A percentile compares a stretch with the other conserved stretches of the same genome.
phyloP scores from a whole-genome alignment of 2,888 invertebrate genomes.

The Nymphalis c-album region DNA sequence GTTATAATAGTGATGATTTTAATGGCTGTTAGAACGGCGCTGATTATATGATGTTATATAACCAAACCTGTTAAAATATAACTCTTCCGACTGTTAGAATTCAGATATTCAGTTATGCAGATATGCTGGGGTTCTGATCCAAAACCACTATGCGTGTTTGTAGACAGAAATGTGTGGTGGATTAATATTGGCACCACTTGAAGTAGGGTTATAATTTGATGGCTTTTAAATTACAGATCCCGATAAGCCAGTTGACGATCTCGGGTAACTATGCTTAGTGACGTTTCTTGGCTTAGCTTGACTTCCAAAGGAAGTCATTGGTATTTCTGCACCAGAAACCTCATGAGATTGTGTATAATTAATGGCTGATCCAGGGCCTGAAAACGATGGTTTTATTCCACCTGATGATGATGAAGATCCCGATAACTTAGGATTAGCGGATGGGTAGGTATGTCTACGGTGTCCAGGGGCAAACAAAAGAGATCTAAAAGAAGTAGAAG shows the following conservation, averaged over 20 bases:
- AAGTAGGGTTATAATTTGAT: slow-evolving; percentile 15
- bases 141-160: slow-evolving; percentile 40
- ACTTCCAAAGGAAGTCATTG: not conserved
- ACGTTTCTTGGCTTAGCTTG: not conserved
- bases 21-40: slow-evolving; percentile 63
- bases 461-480: no score
- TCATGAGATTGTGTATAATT: slow-evolving; percentile 31
- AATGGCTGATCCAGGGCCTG: slow-evolving; percentile 22
- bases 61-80: slow-evolving; percentile 67
- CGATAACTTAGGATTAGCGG: slow-evolving; percentile 30
- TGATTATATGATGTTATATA: slow-evolving; percentile 72
- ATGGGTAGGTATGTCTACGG: no score
- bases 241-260: slow-evolving; percentile 21
- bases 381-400: slow-evolving; percentile 27
- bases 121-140: slow-evolving; percentile 60
- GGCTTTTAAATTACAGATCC: slow-evolving; percentile 15
- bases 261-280: slow-evolving; percentile 3
- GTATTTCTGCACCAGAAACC: not conserved
- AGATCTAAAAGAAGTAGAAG: no score
- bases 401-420: slow-evolving; percentile 21
- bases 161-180: slow-evolving; percentile 29
- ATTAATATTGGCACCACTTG: slow-evolving; percentile 16
- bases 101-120: slow-evolving; percentile 65
- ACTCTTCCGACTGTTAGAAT: slow-evolving; percentile 66
- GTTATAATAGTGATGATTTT: slow-evolving; percentile 64